phyloP scores from a whole-genome alignment of 2,797 vertebrate species.

The Pyrocephalus nanus region DNA sequence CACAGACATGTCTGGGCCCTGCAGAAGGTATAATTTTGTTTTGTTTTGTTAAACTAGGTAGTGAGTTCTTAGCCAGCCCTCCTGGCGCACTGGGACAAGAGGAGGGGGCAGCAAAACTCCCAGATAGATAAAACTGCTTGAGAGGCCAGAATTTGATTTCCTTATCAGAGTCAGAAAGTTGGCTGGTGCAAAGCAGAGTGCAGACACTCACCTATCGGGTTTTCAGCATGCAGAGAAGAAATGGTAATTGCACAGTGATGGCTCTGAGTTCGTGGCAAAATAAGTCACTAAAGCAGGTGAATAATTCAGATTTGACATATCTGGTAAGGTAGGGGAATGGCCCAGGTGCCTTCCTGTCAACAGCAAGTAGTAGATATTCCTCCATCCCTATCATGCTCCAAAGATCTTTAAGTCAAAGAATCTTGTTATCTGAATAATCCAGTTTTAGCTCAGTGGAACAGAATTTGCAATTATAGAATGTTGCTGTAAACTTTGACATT shows the following conservation, averaged over 20 bases:
- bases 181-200: neutral
- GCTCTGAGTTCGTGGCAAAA: constrained; percentile 14
- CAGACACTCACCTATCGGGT: neutral
- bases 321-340: neutral
- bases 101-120: neutral
- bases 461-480: constrained; percentile 2
- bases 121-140: neutral
- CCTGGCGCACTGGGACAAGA: neutral
- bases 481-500: constrained; percentile 5
- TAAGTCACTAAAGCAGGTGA: constrained; percentile 30
- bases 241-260: neutral
- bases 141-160: constrained; percentile 29
- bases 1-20: neutral
- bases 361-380: neutral
- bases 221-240: constrained; percentile 29
- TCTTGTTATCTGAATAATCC: neutral
- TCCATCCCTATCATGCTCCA: neutral
- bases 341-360: neutral
- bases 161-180: neutral
- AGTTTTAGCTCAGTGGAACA: neutral
- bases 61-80: neutral
- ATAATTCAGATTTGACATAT: neutral
- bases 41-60: neutral
- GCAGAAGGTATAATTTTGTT: neutral
- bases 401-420: neutral